Evolutionary conservation across 2,797 vertebrate genomes (phyloP).

Genomic region (Somateria mollissima): DNA sequence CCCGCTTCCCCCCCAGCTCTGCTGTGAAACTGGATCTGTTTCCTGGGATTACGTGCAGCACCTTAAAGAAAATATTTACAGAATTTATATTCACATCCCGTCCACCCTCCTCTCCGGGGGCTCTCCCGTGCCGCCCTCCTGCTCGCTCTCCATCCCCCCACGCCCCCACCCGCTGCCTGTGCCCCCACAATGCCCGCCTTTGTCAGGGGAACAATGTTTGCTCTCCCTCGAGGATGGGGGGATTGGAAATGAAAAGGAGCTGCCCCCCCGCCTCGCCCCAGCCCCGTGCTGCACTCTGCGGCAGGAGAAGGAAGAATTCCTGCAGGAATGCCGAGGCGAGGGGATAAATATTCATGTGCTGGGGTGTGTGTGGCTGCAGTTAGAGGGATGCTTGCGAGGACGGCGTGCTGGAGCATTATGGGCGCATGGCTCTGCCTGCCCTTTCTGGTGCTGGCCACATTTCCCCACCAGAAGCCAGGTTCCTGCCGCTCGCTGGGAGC

Average conservation of each 20-base stretch:
- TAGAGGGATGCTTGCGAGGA: neutral
- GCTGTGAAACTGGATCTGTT: conserved; percentile 54
- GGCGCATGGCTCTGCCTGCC: neutral
- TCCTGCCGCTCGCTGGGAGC: conserved; percentile 55
- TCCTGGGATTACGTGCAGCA: conserved; percentile 64
- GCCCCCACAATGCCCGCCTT: conserved; percentile 66
- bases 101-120: conserved; percentile 38
- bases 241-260: conserved; percentile 32
- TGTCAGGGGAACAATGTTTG: conserved; percentile 67
- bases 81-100: conserved; percentile 73
- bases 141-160: neutral
- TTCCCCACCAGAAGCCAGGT: conserved; percentile 45
- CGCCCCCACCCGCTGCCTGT: neutral
- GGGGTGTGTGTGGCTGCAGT: conserved; percentile 63
- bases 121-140: neutral
- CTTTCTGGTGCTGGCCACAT: conserved; percentile 14
- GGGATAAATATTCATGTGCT: conserved; percentile 57
- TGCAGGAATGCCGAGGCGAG: conserved; percentile 17
- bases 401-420: neutral
- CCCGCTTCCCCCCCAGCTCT: neutral
- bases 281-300: neutral
- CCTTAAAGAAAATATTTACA: conserved; percentile 76
- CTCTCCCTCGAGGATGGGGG: conserved; percentile 42
- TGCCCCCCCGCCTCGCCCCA: neutral
- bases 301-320: conserved; percentile 55